Conservation (phyloP, 1,140 invertebrate species). For the Argopecten irradians region DNA sequence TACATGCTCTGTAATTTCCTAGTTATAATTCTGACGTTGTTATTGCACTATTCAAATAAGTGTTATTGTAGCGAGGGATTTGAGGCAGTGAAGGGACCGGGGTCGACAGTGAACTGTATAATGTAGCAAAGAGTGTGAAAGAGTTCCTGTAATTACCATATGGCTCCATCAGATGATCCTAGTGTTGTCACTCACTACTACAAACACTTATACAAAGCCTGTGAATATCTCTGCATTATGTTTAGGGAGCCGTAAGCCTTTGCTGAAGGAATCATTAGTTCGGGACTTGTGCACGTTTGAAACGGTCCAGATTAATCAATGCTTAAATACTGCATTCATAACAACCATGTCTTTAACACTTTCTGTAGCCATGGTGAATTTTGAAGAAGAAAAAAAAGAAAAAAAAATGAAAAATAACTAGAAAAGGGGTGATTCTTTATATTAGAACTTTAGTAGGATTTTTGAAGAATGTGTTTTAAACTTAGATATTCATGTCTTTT, state of each 20-base stretch:
- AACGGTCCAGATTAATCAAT: constrained; percentile 16
- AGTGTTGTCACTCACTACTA: not conserved
- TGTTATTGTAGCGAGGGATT: not conserved
- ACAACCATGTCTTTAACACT: not conserved
- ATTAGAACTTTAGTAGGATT: not conserved
- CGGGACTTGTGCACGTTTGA: constrained; percentile 7
- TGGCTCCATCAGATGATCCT: constrained; percentile 14
- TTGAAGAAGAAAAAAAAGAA: not conserved
- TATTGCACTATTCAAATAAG: not conserved
- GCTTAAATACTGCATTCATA: not conserved
- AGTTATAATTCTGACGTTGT: not conserved
- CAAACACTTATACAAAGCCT: not conserved
- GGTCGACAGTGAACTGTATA: not conserved
- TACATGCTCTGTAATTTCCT: not conserved
- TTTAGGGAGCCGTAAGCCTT: not conserved
- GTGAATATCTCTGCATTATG: not conserved
- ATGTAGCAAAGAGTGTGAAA: not conserved
- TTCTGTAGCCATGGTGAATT: not conserved
- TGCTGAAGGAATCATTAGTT: not conserved
- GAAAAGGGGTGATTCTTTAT: not conserved
- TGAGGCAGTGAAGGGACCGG: not conserved
- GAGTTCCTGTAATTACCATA: not conserved
- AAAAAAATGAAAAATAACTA: not conserved
- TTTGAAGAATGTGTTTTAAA: constrained; percentile 4
- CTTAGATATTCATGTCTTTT: not conserved